A percentile compares a stretch with the other conserved stretches of the same genome.
phyloP scores from a whole-genome alignment of 92 coral and sea anemone genomes.

The Epizoanthus rinbou region DNA sequence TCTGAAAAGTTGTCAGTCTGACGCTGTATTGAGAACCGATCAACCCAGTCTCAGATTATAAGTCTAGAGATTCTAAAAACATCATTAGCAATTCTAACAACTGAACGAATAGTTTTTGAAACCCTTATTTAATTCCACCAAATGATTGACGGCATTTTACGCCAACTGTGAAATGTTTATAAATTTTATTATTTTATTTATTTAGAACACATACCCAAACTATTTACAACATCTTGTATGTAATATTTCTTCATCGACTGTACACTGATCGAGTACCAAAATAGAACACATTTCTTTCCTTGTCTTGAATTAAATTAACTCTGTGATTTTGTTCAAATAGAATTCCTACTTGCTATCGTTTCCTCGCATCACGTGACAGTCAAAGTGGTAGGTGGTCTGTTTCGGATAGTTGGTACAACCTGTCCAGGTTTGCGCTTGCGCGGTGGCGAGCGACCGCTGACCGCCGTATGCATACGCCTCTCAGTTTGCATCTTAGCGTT shows the following conservation, averaged over 20 bases:
- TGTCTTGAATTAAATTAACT: conserved; percentile 6
- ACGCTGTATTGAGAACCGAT: too few species aligned
- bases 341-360: not conserved
- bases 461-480: conserved; percentile 86
- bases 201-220: too few species aligned
- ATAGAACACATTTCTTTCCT: not conserved
- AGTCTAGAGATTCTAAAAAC: too few species aligned
- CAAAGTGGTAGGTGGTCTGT: conserved; percentile 90
- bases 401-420: conserved; percentile 73
- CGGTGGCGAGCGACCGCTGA: conserved; percentile 72
- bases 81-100: too few species aligned
- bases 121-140: not conserved
- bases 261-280: not conserved
- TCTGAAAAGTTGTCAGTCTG: too few species aligned
- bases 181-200: not conserved
- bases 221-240: not conserved
- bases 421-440: conserved; percentile 77
- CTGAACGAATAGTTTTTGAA: too few species aligned
- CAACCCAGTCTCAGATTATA: too few species aligned
- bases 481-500: conserved; percentile 99
- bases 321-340: not conserved
- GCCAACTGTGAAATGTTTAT: not conserved
- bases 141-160: not conserved
- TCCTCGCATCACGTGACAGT: conserved; percentile 61
- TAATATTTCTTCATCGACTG: too few species aligned